phyloP scores from a whole-genome alignment of 35 echinoderm and acorn worm genomes.

The Hemicentrotus pulcherrimus region DNA sequence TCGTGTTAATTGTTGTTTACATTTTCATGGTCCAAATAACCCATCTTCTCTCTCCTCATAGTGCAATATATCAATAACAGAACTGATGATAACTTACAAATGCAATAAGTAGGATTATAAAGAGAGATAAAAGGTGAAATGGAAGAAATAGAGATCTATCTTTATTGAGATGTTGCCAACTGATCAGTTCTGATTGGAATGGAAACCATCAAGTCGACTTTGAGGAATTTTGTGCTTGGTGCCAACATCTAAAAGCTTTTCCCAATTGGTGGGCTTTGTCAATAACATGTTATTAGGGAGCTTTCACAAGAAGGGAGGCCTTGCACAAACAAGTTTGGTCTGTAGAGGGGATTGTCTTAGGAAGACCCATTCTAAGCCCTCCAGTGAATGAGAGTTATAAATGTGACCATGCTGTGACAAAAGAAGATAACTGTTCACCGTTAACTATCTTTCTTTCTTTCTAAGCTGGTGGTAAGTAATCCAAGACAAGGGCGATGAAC shows the following conservation, averaged over 20 bases:
- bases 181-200: neutral
- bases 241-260: neutral
- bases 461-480: neutral
- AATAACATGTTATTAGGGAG: neutral
- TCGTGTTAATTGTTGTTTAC: too few species aligned
- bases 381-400: neutral
- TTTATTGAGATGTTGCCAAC: neutral
- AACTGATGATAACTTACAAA: too few species aligned
- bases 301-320: neutral
- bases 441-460: neutral
- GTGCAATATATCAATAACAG: too few species aligned
- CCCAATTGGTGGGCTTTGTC: neutral
- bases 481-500: neutral
- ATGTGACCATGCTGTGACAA: neutral
- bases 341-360: neutral
- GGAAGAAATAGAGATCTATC: neutral
- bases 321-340: constrained; percentile 9
- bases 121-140: neutral
- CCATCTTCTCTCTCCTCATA: too few species aligned
- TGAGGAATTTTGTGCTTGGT: neutral
- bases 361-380: neutral
- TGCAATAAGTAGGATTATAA: too few species aligned
- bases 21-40: too few species aligned
- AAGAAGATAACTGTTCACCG: constrained; percentile 1
- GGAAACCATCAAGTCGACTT: neutral